These are phyloP conservation scores for Neuroterus valhalla DNA, from an alignment of 1,140 invertebrate genomes.

Conservation along the genomic window DNA sequence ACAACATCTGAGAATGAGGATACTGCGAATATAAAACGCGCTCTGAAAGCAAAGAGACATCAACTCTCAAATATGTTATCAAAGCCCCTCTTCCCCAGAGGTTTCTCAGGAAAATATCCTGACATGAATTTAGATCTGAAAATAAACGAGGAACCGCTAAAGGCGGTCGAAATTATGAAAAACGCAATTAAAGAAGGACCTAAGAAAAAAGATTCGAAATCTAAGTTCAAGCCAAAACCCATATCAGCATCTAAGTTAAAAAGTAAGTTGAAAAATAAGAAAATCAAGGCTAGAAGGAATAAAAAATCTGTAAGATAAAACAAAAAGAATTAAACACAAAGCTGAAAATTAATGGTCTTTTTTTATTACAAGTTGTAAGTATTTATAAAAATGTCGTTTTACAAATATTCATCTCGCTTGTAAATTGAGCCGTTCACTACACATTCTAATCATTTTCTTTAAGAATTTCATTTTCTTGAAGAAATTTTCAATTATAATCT, in stretches of 20 bases:
- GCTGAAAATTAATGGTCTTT: background rate
- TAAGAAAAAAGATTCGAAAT: constrained; percentile 52
- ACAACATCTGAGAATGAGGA: constrained; percentile 68
- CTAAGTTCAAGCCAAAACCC: constrained; percentile 30
- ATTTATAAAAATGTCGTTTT: constrained; percentile 22
- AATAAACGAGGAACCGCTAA: constrained; percentile 64
- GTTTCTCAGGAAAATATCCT: constrained; percentile 83
- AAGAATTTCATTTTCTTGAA: background rate
- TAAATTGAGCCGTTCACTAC: constrained; percentile 27
- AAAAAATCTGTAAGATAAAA: background rate
- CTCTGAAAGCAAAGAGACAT: constrained; percentile 76
- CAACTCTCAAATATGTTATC: constrained; percentile 78
- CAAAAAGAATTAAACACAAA: background rate
- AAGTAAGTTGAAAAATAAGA: background rate
- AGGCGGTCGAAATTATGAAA: constrained; percentile 77
- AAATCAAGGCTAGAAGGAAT: background rate
- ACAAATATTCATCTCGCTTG: background rate
- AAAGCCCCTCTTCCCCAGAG: constrained; percentile 80
- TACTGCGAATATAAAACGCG: constrained; percentile 62
- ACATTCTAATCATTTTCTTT: constrained; percentile 15
- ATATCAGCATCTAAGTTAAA: background rate
- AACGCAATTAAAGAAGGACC: constrained; percentile 57
- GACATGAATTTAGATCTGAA: constrained; percentile 67
- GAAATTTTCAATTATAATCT: background rate
- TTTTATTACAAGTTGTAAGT: background rate